These are phyloP conservation scores for Felis chaus DNA, from an alignment of 2,113 vertebrate genomes.

Conservation along the genomic window DNA sequence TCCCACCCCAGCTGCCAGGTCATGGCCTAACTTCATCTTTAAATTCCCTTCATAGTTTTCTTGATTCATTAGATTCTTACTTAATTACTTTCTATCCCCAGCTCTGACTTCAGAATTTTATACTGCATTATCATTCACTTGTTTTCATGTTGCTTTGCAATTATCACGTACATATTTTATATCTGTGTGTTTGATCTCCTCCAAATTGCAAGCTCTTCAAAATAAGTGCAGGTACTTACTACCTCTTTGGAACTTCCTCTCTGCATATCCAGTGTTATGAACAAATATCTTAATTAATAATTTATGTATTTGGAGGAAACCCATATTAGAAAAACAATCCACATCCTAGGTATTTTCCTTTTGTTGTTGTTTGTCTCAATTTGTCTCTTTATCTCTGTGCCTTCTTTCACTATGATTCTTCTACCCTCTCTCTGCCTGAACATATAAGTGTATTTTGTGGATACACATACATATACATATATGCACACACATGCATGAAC, in stretches of 20 bases:
- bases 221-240: conserved; percentile 52
- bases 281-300: conserved; percentile 32
- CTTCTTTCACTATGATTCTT: not conserved
- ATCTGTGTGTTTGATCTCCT: conserved; percentile 58
- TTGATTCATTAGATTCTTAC: not conserved
- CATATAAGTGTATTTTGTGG: not conserved
- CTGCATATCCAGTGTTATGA: conserved; percentile 58
- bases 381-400: not conserved
- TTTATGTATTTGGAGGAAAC: conserved; percentile 41
- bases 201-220: conserved; percentile 55
- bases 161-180: conserved; percentile 26
- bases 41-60: not conserved
- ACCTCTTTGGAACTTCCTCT: conserved; percentile 29
- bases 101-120: conserved; percentile 26
- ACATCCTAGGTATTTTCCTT: not conserved
- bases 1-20: not conserved
- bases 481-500: rapidly evolving
- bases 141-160: conserved; percentile 38
- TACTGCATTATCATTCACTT: conserved; percentile 35
- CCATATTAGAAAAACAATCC: not conserved
- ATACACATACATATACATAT: not conserved
- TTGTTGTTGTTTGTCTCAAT: not conserved
- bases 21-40: not conserved
- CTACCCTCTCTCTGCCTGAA: not conserved
- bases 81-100: not conserved